Evolutionary conservation across 2,888 invertebrate genomes (phyloP).

Genomic region (Danaus chrysippus): DNA sequence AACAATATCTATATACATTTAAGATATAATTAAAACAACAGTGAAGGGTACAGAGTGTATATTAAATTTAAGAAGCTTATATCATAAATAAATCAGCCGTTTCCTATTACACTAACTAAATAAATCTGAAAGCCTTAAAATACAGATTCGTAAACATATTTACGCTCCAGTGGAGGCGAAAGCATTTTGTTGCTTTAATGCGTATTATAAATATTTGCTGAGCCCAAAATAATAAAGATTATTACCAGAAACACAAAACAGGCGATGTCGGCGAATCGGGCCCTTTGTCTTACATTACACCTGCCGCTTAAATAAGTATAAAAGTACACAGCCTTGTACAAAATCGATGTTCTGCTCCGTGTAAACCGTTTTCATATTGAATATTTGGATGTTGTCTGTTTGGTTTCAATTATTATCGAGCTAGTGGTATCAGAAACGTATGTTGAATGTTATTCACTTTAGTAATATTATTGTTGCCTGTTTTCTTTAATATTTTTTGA

Average conservation of each 20-base stretch:
- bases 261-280: constrained; percentile 35
- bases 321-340: constrained; percentile 15
- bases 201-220: constrained; percentile 35
- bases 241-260: constrained; percentile 38
- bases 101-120: no score
- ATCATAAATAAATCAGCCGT: no score
- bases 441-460: no score
- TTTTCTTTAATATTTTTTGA: no score
- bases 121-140: no score
- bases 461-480: no score
- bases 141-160: not conserved
- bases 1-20: no score
- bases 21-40: no score
- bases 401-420: not conserved
- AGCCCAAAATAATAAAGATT: constrained; percentile 37
- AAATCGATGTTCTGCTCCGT: constrained; percentile 12
- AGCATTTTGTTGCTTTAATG: constrained; percentile 8
- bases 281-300: constrained; percentile 38
- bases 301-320: constrained; percentile 27
- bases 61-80: no score
- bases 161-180: not conserved
- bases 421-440: not conserved
- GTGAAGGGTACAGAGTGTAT: no score
- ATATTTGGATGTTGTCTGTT: constrained; percentile 10
- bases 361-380: constrained; percentile 12